phyloP scores from a whole-genome alignment of 2,797 vertebrate species.

The Rhynchotus rufescens region DNA sequence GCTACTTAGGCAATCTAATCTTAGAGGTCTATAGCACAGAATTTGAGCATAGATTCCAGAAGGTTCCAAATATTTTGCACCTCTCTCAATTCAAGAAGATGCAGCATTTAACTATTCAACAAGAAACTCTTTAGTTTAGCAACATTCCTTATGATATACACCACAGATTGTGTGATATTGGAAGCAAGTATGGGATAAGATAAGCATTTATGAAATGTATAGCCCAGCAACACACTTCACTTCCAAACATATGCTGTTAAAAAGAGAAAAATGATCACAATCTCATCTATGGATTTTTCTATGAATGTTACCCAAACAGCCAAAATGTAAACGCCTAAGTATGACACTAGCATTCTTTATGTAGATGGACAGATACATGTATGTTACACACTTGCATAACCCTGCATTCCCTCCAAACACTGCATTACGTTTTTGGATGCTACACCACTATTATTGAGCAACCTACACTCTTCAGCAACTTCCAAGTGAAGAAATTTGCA shows the following conservation, averaged over 20 bases:
- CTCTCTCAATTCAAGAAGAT: rapidly evolving
- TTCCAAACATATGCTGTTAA: background rate
- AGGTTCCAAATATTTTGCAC: background rate
- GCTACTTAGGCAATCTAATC: too few relatives aligned
- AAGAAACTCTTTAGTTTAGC: background rate
- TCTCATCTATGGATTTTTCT: background rate
- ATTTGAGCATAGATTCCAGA: background rate
- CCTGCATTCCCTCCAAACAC: background rate
- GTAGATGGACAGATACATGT: background rate
- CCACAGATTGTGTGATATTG: background rate
- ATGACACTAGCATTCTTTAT: background rate
- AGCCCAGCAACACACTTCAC: background rate
- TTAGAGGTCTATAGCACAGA: background rate
- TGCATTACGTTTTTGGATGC: background rate
- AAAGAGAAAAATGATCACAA: background rate
- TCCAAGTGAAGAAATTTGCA: background rate
- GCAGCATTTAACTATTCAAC: rapidly evolving
- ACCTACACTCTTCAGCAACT: background rate
- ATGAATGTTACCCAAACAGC: too few relatives aligned
- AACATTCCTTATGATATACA: background rate
- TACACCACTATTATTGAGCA: background rate
- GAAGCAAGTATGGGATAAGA: background rate
- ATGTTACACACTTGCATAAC: background rate
- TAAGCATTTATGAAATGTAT: background rate
- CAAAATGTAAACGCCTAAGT: background rate